Percentiles rank a stretch among this genome's conserved stretches.
Conservation (phyloP, 2,113 vertebrate genomes). For the Cheirogaleus medius region DNA sequence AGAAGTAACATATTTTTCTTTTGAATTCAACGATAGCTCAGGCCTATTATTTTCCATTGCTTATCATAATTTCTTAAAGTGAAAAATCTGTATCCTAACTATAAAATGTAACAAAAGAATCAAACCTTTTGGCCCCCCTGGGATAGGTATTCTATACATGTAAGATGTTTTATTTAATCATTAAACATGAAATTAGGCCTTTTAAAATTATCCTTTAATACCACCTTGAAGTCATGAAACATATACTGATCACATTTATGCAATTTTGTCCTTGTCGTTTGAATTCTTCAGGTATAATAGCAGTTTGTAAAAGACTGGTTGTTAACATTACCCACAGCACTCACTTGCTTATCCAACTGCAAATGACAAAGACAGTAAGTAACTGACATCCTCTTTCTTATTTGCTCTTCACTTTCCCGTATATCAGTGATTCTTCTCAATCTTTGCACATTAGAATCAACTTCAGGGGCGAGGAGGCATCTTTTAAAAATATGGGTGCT, state of each 20-base stretch:
- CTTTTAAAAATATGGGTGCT: not conserved
- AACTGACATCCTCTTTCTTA: not conserved
- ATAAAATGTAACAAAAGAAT: not conserved
- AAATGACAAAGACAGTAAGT: not conserved
- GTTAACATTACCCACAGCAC: too few species aligned
- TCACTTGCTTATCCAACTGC: not conserved
- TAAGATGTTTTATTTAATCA: not conserved
- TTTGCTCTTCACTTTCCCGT: not conserved
- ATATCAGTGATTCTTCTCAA: not conserved
- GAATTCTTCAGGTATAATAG: not conserved
- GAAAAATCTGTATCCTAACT: not conserved
- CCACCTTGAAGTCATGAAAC: not conserved
- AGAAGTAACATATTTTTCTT: not conserved
- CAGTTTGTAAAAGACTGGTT: not conserved
- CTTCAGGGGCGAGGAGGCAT: too few species aligned
- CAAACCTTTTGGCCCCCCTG: not conserved
- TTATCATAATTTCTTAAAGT: constrained; percentile 24
- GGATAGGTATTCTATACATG: not conserved
- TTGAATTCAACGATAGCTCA: not conserved
- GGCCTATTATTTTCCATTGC: not conserved
- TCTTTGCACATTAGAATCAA: not conserved
- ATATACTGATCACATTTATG: not conserved
- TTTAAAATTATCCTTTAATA: not conserved
- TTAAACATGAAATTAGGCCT: not conserved
- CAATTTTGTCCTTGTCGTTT: not conserved